Evolutionary conservation across 2,888 invertebrate genomes (phyloP), one percentile per base, ranked within the genome.

Genomic region (Agrotis clavis): DNA sequence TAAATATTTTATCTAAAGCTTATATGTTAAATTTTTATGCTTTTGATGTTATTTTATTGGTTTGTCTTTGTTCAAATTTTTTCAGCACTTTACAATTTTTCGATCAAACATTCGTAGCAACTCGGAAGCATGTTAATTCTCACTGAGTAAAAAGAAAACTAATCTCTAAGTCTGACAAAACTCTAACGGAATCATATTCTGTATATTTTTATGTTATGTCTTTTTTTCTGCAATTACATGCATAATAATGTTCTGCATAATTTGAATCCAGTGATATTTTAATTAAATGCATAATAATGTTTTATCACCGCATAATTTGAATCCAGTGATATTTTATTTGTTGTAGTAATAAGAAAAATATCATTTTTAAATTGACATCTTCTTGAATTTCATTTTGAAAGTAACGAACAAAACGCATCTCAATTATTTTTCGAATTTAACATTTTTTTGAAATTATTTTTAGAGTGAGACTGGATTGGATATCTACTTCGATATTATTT

Each of bases 241-340:
- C 85, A 85, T 86, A 86, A 85, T 86, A 86, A 83, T 83, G 35
- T 79, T 79, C 70, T 53, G 84, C 85, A 86, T 86, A 86, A 86
- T 80, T 63, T 59, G 2, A 21, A 65, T 45, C 72, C 68, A 80
- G 77, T 81, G 77, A 73, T 81, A 67, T 48, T 71, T 69, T 62
- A 68, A 74, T 71, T 48, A 68, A 67, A 77, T 76, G 83, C 85
- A 85, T 86, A 86, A 85, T 86, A 86, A 83, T 83, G 30, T 79
- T 79, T 67, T 53, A 78, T 68, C 71, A 53, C 80, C 71, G 85
- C 85, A 86, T 86, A 86, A 86, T 80, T 63, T 59, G 1, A 25
- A 65, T 47, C 74, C 69, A 80, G 77, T 81, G 77, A 73, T 81
- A 67, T 50, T 71, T 70, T 63, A 45, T 72, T 81, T 71, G 56